Conservation (phyloP, 2,797 vertebrate species). For the Linurgus olivaceus region DNA sequence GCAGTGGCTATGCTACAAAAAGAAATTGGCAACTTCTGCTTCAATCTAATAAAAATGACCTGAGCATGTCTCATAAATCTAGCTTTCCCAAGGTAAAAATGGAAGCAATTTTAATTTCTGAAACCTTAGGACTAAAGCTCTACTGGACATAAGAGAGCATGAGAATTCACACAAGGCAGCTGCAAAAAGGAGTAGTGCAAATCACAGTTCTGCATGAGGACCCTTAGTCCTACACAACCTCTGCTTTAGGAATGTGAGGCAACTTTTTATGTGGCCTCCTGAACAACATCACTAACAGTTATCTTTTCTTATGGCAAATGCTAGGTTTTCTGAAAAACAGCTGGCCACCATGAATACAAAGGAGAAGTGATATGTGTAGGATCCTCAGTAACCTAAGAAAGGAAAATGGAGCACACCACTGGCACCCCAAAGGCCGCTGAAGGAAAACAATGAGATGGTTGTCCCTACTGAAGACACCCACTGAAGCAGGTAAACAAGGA, state of each 20-base stretch:
- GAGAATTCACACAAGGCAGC: not conserved
- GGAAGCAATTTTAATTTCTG: not conserved
- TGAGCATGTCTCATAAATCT: not conserved
- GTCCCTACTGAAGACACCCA: not conserved
- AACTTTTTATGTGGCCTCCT: not conserved
- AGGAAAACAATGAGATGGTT: not conserved
- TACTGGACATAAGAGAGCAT: not conserved
- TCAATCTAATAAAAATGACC: not conserved
- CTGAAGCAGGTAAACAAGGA: not conserved
- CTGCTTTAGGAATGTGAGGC: not conserved
- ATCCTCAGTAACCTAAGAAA: not conserved
- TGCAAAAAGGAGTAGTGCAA: not conserved
- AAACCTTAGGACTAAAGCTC: not conserved
- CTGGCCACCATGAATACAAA: not conserved
- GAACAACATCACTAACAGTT: not conserved
- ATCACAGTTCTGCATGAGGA: not conserved
- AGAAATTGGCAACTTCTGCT: not conserved
- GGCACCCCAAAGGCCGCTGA: not conserved
- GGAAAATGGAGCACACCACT: not conserved
- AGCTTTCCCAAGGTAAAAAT: not conserved
- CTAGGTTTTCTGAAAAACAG: not conserved
- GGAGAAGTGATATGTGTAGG: not conserved
- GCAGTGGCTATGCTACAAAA: not conserved
- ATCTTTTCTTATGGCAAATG: not conserved
- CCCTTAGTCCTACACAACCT: not conserved